Percentiles rank a stretch among this genome's conserved stretches.
Conservation (phyloP, 1,140 invertebrate genomes). For the Drosophila pandora region DNA sequence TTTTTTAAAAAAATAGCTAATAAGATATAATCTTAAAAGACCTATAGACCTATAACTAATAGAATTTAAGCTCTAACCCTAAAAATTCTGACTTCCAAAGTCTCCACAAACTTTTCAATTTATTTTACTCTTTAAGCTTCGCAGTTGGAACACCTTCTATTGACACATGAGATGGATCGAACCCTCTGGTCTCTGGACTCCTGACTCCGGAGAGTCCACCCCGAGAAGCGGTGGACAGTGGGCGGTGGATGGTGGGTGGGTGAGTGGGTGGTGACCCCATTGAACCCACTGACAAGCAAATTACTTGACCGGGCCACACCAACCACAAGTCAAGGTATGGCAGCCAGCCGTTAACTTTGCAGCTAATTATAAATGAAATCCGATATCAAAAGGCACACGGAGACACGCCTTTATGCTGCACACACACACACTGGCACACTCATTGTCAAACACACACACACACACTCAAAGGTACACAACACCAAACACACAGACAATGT, state of each 20-base stretch:
- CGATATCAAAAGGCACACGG: constrained; percentile 72
- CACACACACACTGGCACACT: constrained; percentile 17
- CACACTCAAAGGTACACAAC: constrained; percentile 9
- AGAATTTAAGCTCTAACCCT: no score
- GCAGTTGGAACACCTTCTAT: not conserved
- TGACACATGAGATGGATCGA: not conserved
- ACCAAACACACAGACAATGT: constrained; percentile 41
- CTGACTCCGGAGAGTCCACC: not conserved
- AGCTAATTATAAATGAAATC: constrained; percentile 82
- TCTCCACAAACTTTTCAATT: not conserved
- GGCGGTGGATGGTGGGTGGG: not conserved
- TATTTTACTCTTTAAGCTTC: not conserved
- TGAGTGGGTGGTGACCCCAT: constrained; percentile 7
- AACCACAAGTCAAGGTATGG: constrained; percentile 73
- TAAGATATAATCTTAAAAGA: no score
- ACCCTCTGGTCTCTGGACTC: not conserved
- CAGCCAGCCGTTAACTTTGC: constrained; percentile 73
- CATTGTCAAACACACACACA: not conserved
- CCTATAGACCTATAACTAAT: no score
- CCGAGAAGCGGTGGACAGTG: not conserved
- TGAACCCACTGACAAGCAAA: constrained; percentile 53
- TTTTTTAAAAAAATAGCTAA: no score
- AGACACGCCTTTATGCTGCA: constrained; percentile 68
- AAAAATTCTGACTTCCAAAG: no score
- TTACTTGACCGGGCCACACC: constrained; percentile 69